Base-by-base conservation (phyloP, 2,113 vertebrate genomes). In the Nesoenas mayeri region DNA sequence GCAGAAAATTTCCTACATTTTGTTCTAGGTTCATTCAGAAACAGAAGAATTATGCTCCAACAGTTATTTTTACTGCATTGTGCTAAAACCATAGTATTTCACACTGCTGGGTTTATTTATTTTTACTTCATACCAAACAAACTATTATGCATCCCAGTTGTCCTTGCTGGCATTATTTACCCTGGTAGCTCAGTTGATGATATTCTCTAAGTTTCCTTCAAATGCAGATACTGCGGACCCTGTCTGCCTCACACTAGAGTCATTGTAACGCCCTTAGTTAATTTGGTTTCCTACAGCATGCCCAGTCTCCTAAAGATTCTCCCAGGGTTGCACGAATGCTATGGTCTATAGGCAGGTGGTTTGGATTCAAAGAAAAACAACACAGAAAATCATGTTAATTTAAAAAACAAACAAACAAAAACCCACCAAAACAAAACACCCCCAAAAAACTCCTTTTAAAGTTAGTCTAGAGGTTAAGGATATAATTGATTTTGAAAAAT, bases 91-190 rank as follows among this genome's bases (percentile, higher is more conserved):
- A 87, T 91, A 96, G 93, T 92, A 97, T 97, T 94, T 91, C 89
- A 56, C 95, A 89, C 86, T 95, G 65, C 85, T 88, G 24, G 12
- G 31, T 85, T 31, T 70, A 48, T 74, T 67, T 73, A 24, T 56
- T 85, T 67, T 78, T 60, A 60, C 20, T 92, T 97, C 97, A 97
- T 95, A 93, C 94, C 93, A 96, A 91, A 24, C 71, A 92, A 93
- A 93, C 94, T 97, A 93, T 96, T 98, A 98, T 98, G 98, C 97
- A 98, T 98, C 97, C 95, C 96, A 97, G 91, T 98, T 98, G 97
- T 97, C 96, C 89, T 96, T 95, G 95, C 88, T 97, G 97, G 97
- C 96, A 97, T 96, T 85, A 92, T 97, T 98, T 97, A 98, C 97
- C 97, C 94, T 95, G 73, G 77, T 81, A 95, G 87, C 97, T 98